Evolutionary conservation across 2,113 vertebrate species (phyloP), one percentile per base, ranked within the genome.

Genomic region (Fregetta grallaria): DNA sequence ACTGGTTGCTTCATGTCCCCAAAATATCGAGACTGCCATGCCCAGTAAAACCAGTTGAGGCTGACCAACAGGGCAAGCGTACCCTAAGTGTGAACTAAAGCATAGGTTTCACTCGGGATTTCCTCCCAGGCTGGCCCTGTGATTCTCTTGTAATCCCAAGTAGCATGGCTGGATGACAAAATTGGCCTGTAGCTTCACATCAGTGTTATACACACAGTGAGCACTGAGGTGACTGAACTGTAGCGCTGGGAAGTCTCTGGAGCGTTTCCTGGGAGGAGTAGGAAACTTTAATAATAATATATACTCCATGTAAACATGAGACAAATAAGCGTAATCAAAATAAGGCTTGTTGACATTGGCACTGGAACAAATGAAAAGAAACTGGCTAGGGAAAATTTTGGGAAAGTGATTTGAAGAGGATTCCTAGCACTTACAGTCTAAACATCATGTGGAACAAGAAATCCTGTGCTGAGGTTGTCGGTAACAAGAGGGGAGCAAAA

Each of bases 161-260:
- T 22, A 9, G 27, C 0, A 4, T 23, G 59, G 16, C 50, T 55
- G 38, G 21, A 32, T 62, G 65, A 44, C 59, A 83, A 36, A 76
- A 25, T 8, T 9, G 2, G 40, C 8, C 53, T 16, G 53, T 34
- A n/a, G 11, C 38, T 71, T 75, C 1, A 0, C 34, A 7, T 71
- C 34, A 8, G 7, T 19, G 14, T 42, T 61, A n/a, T 32, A 7
- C 1, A 40, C 13, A 34, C 3, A 0, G 5, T 5, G 36, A 53
- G 36, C 19, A 27, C 55, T 7, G 2, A 42, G 52, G 32, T n/a
- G 44, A 38, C 42, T 10, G 53, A 47, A 29, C 8, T 9, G 75
- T 23, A n/a, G 47, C 13, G 1, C 36, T 80, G 58, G 45, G 20
- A 91, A 44, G 20, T 27, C 58, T 68, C 44, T 49, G 59, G 19